Percentiles rank a stretch among this genome's conserved stretches.
Conservation (phyloP, 2,113 vertebrate species). For the Pagrus major region DNA sequence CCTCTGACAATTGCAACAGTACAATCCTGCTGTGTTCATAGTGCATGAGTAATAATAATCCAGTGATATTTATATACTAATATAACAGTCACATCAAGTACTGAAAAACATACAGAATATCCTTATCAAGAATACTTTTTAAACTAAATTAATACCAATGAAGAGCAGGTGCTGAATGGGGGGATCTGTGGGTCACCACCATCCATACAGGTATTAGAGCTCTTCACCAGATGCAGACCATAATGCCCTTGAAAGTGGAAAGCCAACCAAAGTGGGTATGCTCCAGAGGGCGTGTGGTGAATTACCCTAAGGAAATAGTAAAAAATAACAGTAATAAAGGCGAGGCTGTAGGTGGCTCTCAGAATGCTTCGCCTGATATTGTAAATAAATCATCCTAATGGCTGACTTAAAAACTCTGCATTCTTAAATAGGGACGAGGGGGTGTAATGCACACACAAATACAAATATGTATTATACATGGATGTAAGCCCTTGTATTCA, state of each 20-base stretch:
- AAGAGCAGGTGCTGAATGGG: neutral
- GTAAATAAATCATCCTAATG: conserved; percentile 86
- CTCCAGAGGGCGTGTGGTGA: conserved; percentile 78
- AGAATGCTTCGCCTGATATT: conserved; percentile 66
- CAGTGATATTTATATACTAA: too few species aligned
- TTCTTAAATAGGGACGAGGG: conserved; percentile 76
- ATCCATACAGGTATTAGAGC: conserved; percentile 21
- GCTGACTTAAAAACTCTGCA: conserved; percentile 79
- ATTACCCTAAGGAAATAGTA: conserved; percentile 79
- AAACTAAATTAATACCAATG: too few species aligned
- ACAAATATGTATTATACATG: conserved; percentile 52
- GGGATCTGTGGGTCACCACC: conserved; percentile 27
- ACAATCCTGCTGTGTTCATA: too few species aligned
- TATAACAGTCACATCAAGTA: too few species aligned
- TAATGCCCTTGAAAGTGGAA: conserved; percentile 80
- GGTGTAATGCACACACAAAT: conserved; percentile 53
- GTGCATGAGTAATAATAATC: too few species aligned
- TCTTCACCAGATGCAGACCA: conserved; percentile 50
- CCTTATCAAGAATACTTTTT: too few species aligned
- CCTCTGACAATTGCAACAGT: too few species aligned
- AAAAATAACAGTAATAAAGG: conserved; percentile 83
- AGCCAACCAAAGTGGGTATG: conserved; percentile 62
- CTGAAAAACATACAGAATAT: too few species aligned
- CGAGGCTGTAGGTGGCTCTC: conserved; percentile 77
- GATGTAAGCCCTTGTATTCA: neutral